These are phyloP conservation scores for Mamestra brassicae DNA, from an alignment of 2,888 invertebrate genomes.

Conservation along the genomic window DNA sequence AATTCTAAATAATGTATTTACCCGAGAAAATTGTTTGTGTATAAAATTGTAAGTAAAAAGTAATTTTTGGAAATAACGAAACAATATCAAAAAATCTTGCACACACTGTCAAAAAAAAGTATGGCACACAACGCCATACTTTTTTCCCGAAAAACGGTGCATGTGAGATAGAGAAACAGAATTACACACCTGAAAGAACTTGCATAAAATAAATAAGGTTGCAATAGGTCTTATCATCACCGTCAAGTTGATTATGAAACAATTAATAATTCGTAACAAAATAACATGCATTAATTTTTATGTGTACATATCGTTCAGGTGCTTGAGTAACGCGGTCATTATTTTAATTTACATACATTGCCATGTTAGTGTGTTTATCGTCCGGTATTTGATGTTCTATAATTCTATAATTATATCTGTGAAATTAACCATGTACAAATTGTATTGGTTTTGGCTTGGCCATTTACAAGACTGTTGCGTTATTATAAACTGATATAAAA, in stretches of 20 bases:
- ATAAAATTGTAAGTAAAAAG: too few species aligned
- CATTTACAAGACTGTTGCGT: conserved; percentile 40
- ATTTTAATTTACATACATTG: conserved; percentile 60
- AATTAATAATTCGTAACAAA: conserved; percentile 63
- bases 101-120: too few species aligned
- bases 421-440: conserved; percentile 48
- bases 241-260: conserved; percentile 67
- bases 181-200: not conserved
- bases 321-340: conserved; percentile 59
- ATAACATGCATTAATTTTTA: conserved; percentile 41
- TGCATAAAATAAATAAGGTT: not conserved
- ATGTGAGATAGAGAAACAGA: not conserved
- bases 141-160: too few species aligned
- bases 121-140: too few species aligned
- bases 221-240: conserved; percentile 47
- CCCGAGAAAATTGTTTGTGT: too few species aligned
- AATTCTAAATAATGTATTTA: too few species aligned
- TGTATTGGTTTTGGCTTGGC: conserved; percentile 42
- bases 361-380: conserved; percentile 45
- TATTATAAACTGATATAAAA: not conserved
- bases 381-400: conserved; percentile 65
- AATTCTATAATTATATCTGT: conserved; percentile 63
- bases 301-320: conserved; percentile 39
- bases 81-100: too few species aligned
- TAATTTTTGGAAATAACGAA: too few species aligned